Base-by-base conservation (phyloP, 2,888 invertebrate genomes). In the Phaonia tiefii region DNA sequence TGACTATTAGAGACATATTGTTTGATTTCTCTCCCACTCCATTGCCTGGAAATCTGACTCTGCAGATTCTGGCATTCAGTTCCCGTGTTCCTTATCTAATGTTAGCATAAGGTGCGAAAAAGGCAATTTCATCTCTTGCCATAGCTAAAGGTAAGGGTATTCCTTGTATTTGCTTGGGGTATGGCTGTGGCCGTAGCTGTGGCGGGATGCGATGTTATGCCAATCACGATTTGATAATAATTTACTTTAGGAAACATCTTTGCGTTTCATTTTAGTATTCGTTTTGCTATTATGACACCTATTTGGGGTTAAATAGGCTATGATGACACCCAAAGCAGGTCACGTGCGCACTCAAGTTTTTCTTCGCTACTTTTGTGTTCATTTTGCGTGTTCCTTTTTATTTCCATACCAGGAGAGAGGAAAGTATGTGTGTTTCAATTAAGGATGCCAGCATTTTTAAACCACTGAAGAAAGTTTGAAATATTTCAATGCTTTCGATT, bases 171-270 rank as follows among this genome's bases (percentile, higher is more conserved):
- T 65, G 44, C 22, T 42, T 26, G 11, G 7, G 8, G 13, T 5
- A 13, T 46, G 5, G 46, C 11, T 2, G 22, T 15, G 20, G 26
- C 49, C 25, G 5, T 31, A 17, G 15, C 15, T 31, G 31, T 2
- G 3, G 31, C 11, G 10, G 5, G 39, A 0, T 17, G 63, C 22
- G 20, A 63, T 63, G 11, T 39, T 74, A 77, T 82, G 79, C 79
- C 79, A 79, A 76, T 75, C 79, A 77, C 79, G 82, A 76, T 82
- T 82, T 82, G 46, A 82, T 79, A 79, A 76, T 79, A 82, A 77
- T 79, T 81, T 75, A 76, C 76, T 74, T 76, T 75, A 51, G 66
- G 60, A 67, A 77, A 66, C 72, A 81, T 81, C 46, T 75, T 78
- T 81, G 78, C 75, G 63, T 79, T 78, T 81, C 75, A 54, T 65